Base-by-base conservation (phyloP, 2,113 vertebrate genomes). In the Megaceryle torquata region DNA sequence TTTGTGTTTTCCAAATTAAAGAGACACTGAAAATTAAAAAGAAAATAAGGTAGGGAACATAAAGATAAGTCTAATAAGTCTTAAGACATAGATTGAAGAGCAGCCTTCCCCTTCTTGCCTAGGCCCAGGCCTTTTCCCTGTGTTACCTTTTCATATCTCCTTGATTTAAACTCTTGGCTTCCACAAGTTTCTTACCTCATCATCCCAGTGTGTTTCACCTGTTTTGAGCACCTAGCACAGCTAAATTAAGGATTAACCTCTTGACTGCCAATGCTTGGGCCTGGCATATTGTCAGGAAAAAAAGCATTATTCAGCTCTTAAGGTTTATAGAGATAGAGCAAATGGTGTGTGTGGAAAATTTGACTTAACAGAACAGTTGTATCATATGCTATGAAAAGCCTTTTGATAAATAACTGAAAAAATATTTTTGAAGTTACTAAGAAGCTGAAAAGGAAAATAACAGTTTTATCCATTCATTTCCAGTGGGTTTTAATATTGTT, bases 401-500 rank as follows among this genome's bases (percentile, higher is more conserved):
- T 63, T 89, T 84, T 91, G 69, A 86, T 88, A 88, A 88, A 74
- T 59, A 88, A 44, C 26, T n/a, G 25, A 60, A 74, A 71, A 78
- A 57, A 69, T 44, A 63, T 22, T 91, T 91, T 59, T 88, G 15
- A 91, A 82, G 61, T 91, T 91, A 75, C 61, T 82, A 65, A 82
- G 87, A 91, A 74, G 74, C 28, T 79, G 56, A 84, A 83, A 85
- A 86, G 39, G 16, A 86, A 93, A 91, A 86, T 54, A 86, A 50
- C 10, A 16, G 8, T 92, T 94, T 92, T 94, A 39, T 75, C 65
- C 65, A 91, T 97, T 91, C 89, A 71, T 96, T 95, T 91, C 44
- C 53, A 95, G 65, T 57, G 72, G 41, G 35, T 63, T 96, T 95
- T 65, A 88, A 93, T 90, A 78, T 78, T 83, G 61, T 64, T 61